Percentiles rank a stretch among this genome's conserved stretches.
These are phyloP conservation scores for Barbus barbus DNA, from an alignment of 2,113 vertebrate genomes.

Conservation along the genomic window DNA sequence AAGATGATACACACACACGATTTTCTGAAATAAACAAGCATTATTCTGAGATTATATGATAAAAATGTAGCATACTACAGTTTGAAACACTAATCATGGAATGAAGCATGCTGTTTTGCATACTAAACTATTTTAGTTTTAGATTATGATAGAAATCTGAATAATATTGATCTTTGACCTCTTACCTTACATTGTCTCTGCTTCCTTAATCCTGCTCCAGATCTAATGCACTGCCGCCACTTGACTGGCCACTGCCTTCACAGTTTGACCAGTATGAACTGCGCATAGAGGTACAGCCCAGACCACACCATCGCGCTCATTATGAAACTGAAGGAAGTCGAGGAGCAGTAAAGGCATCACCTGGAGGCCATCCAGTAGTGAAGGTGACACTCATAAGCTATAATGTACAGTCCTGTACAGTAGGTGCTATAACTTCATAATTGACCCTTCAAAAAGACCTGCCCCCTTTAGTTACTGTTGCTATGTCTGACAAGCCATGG, in stretches of 20 bases:
- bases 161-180: background rate
- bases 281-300: constrained; percentile 87
- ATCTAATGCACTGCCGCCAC: constrained; percentile 84
- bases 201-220: constrained; percentile 61
- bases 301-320: constrained; percentile 88
- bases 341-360: constrained; percentile 87
- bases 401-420: background rate
- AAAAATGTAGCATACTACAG: background rate
- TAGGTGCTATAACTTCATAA: background rate
- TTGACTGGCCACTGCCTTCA: constrained; percentile 90
- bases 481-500: too few species aligned
- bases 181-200: background rate
- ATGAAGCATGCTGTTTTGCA: background rate
- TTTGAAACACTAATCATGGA: background rate
- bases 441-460: too few species aligned
- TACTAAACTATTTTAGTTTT: background rate
- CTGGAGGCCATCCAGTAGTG: constrained; percentile 85
- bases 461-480: too few species aligned
- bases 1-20: background rate
- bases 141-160: background rate
- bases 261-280: constrained; percentile 89
- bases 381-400: constrained; percentile 82
- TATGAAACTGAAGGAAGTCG: constrained; percentile 92
- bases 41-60: background rate
- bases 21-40: background rate